Conservation (phyloP, 2,113 vertebrate genomes). For the Ameiurus melas region DNA sequence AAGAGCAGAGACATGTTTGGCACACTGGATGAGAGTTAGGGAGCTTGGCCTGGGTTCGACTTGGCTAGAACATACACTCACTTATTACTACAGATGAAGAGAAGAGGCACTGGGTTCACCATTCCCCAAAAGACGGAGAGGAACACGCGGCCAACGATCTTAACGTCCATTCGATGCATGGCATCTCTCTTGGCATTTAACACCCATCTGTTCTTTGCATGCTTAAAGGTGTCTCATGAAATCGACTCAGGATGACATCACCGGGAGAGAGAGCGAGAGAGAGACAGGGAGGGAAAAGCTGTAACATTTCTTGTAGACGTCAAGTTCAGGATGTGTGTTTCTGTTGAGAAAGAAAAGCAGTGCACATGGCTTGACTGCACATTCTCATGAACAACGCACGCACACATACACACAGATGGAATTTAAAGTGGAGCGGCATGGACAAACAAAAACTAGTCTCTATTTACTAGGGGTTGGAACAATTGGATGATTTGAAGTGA, state of each 20-base stretch:
- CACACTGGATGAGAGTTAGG: not conserved
- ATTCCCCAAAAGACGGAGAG: not conserved
- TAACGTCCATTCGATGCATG: not conserved
- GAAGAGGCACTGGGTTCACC: not conserved
- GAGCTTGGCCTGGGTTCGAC: conserved; percentile 16
- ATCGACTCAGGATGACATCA: conserved; percentile 39
- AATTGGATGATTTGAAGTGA: not conserved
- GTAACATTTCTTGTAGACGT: conserved; percentile 13
- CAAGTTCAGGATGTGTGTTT: conserved; percentile 15
- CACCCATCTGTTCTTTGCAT: conserved; percentile 31
- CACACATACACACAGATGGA: not conserved
- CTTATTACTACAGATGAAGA: conserved; percentile 6
- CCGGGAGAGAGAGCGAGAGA: not conserved
- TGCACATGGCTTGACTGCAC: conserved; percentile 28
- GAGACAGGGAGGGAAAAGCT: not conserved
- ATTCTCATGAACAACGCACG: conserved; percentile 23
- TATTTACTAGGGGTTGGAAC: not conserved
- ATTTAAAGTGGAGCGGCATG: not conserved
- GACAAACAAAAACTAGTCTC: not conserved
- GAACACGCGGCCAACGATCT: not conserved
- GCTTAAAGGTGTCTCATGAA: conserved; percentile 35
- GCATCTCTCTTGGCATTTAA: conserved; percentile 22
- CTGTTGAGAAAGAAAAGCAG: conserved; percentile 58
- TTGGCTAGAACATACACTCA: conserved; percentile 1
- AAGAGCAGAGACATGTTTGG: conserved; percentile 20